Conservation (phyloP, 2,888 invertebrate species). For the Lasioglossum zephyrum region DNA sequence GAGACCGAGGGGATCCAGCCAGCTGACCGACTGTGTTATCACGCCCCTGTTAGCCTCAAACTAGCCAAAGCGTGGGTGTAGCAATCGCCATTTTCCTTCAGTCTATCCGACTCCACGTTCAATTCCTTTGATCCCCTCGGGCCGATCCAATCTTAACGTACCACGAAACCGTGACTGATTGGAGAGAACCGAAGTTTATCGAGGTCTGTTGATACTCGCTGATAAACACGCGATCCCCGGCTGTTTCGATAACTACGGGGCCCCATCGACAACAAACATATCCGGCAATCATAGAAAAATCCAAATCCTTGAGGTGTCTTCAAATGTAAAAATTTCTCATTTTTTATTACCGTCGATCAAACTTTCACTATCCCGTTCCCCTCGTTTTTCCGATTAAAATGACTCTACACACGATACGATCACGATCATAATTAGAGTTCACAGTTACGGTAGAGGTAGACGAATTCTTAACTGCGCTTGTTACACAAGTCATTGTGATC, state of each 20-base stretch:
- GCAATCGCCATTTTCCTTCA: background rate
- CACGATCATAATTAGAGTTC: too few relatives aligned
- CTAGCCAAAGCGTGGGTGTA: background rate
- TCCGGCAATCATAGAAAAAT: background rate
- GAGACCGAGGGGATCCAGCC: background rate
- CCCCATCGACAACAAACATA: background rate
- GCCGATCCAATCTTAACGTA: background rate
- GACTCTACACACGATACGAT: background rate
- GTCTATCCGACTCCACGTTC: background rate
- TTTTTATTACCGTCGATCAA: too few relatives aligned
- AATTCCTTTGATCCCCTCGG: background rate
- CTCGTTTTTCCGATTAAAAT: background rate
- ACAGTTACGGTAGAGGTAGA: too few relatives aligned
- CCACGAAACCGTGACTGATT: slow-evolving; percentile 5
- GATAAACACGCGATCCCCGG: slow-evolving; percentile 2
- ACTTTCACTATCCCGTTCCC: too few relatives aligned
- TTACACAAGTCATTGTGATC: too few relatives aligned
- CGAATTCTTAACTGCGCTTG: too few relatives aligned
- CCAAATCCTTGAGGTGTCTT: background rate
- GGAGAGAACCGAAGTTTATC: slow-evolving; percentile 3
- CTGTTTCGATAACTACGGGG: background rate
- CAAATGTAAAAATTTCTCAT: too few relatives aligned
- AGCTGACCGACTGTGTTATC: slow-evolving; percentile 23
- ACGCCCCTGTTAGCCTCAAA: slow-evolving; percentile 12
- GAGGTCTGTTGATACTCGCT: background rate